A percentile compares a stretch with the other conserved stretches of the same genome.
Conservation (phyloP, 2,888 invertebrate species). For the Scaeva pyrastri region DNA sequence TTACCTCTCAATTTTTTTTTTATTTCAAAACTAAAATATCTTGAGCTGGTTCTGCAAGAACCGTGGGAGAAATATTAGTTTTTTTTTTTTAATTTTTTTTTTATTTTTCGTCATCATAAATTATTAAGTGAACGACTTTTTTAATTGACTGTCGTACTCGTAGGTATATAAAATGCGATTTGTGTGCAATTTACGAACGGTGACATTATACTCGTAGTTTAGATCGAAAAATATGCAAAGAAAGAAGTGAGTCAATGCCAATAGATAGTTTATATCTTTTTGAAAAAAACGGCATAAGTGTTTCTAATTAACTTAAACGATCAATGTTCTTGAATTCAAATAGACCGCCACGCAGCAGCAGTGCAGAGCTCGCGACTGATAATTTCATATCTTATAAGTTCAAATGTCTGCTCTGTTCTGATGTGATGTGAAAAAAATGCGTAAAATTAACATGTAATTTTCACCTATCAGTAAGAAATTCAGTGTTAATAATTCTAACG, state of each 20-base stretch:
- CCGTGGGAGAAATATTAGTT: conserved; percentile 69
- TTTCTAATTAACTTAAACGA: conserved; percentile 35
- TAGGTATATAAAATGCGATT: conserved; percentile 28
- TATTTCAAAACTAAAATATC: conserved; percentile 27
- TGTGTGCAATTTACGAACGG: conserved; percentile 44
- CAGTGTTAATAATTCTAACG: conserved; percentile 1
- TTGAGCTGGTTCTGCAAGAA: conserved; percentile 54
- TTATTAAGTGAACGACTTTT: conserved; percentile 55
- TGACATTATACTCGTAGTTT: no score
- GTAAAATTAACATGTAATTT: conserved; percentile 49
- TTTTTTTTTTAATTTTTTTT: conserved; percentile 31
- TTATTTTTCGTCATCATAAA: conserved; percentile 49
- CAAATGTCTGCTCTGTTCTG: no score
- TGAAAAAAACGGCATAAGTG: conserved; percentile 8
- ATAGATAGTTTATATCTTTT: conserved; percentile 27
- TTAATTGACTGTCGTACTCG: conserved; percentile 43
- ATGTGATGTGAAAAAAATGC: conserved; percentile 23
- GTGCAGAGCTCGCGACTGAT: no score
- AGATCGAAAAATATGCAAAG: conserved; percentile 38
- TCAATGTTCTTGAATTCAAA: conserved; percentile 47
- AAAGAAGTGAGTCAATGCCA: conserved; percentile 67
- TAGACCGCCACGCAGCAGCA: conserved; percentile 1
- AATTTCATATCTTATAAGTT: no score
- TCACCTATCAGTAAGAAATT: conserved; percentile 31
- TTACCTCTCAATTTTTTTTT: conserved; percentile 33